These are phyloP conservation scores for Picathartes gymnocephalus DNA, from an alignment of 2,113 vertebrate genomes.

Conservation along the genomic window DNA sequence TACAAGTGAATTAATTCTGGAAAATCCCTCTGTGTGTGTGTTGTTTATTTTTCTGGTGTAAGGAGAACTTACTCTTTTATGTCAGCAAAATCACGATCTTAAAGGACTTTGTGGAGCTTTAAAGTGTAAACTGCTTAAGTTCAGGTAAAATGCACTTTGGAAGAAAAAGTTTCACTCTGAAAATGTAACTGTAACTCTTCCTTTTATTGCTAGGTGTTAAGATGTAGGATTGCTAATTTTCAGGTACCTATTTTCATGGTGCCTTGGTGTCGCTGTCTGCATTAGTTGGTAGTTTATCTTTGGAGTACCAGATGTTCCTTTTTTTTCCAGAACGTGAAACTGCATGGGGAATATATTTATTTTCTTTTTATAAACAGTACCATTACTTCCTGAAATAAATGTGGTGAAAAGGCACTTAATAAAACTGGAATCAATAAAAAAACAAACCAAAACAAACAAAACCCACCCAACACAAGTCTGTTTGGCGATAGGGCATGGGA, in stretches of 20 bases:
- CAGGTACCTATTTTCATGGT: neutral
- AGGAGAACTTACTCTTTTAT: neutral
- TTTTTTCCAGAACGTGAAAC: neutral
- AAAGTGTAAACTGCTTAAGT: neutral
- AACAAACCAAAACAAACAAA: neutral
- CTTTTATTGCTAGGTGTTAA: neutral
- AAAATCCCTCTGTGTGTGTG: neutral
- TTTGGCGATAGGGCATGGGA: neutral
- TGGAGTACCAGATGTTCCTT: neutral
- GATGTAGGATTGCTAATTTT: neutral
- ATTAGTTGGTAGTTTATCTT: neutral
- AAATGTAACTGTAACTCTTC: neutral
- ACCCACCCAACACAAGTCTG: accelerated
- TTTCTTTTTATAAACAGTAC: neutral
- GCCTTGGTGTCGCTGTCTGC: neutral
- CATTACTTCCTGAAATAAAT: neutral
- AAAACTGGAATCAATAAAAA: neutral
- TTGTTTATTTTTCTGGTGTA: neutral
- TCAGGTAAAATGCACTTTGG: neutral
- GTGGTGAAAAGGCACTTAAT: neutral
- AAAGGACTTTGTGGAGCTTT: neutral
- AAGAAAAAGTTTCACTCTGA: neutral
- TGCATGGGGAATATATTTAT: neutral
- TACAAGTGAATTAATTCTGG: neutral
- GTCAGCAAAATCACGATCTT: neutral